A percentile compares a stretch with the other conserved stretches of the same genome.
Evolutionary conservation across 2,113 vertebrate species (phyloP).

Genomic region (Neofelis nebulosa): DNA sequence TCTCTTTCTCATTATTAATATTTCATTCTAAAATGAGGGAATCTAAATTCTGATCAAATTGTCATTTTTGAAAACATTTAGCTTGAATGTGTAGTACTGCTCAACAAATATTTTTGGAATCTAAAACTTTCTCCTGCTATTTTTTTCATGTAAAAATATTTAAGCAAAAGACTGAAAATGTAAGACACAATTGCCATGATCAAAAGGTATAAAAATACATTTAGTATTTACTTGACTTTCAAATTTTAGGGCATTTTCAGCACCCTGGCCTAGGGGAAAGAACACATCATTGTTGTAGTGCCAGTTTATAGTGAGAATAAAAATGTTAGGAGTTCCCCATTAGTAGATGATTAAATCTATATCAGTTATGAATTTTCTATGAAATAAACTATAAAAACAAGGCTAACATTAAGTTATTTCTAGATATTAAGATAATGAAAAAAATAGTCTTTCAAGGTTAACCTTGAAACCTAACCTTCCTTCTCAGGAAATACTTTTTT

Average conservation of each 20-base stretch:
- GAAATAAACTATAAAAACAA: conserved; percentile 33
- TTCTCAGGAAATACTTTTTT: conserved; percentile 1
- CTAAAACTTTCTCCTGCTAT: not conserved
- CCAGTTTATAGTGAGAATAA: not conserved
- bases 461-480: not conserved
- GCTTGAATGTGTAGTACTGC: not conserved
- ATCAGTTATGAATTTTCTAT: conserved; percentile 27
- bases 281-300: not conserved
- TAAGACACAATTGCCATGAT: not conserved
- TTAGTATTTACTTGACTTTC: conserved; percentile 24
- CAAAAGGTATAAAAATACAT: not conserved
- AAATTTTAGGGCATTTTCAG: conserved; percentile 28
- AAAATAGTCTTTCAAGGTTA: not conserved
- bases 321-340: not conserved
- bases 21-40: not conserved
- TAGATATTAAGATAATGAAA: not conserved
- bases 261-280: not conserved
- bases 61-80: not conserved
- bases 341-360: not conserved
- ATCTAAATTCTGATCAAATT: conserved; percentile 4
- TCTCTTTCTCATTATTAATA: not conserved
- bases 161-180: not conserved
- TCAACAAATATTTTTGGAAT: not conserved
- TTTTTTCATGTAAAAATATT: conserved; percentile 5
- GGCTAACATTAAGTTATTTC: conserved; percentile 22